Base-by-base conservation (phyloP, 2,888 invertebrate genomes). In the Cephus runcator region DNA sequence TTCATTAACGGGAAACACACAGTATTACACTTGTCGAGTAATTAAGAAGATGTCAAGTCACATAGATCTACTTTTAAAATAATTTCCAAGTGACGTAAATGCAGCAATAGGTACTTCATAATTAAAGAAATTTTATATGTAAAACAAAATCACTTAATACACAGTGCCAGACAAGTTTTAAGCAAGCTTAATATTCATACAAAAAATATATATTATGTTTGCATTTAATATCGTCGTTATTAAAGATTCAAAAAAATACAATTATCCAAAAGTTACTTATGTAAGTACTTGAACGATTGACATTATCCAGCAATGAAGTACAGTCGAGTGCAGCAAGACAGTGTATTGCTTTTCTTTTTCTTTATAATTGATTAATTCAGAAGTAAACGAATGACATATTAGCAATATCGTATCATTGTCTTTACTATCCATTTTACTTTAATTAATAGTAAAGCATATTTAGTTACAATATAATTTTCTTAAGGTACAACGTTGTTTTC, bases 301-400 rank as follows among this genome's bases (percentile, higher is more conserved):
- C 2, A 1, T 56, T 23, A 56, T 56, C 6, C 6, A 56, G 1
- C 23, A 56, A 23, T 56, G 2, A 23, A 9, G 23, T 56, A 56
- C 56, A 56, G 56, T 56, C 56, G 56, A 34, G 74, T 74, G 74
- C 74, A 74, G 74, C 74, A 74, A 74, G 74, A 36, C 74, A 74
- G 74, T 30, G 31, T 36, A 30, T 56, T 23, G 23, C 23, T 40
- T 40, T 40, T 15, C 15, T 23, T 36, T 36, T 36, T 15, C 36
- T 56, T 23, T 56, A 56, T 23, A 56, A 23, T 23, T 23, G 9
- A 56, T 23, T 56, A 56, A 56, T 56, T 6, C 56, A 56, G 23
- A 23, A 23, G 23, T 56, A 23, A 56, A 31, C 71, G 9, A 33
- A 71, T 31, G 12, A 31, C 31, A 71, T 15, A 71, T 71, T 33